Evolutionary conservation across 2,797 vertebrate species (phyloP), one percentile per base, ranked within the genome.

Genomic region (Percopsis omiscomaycus): DNA sequence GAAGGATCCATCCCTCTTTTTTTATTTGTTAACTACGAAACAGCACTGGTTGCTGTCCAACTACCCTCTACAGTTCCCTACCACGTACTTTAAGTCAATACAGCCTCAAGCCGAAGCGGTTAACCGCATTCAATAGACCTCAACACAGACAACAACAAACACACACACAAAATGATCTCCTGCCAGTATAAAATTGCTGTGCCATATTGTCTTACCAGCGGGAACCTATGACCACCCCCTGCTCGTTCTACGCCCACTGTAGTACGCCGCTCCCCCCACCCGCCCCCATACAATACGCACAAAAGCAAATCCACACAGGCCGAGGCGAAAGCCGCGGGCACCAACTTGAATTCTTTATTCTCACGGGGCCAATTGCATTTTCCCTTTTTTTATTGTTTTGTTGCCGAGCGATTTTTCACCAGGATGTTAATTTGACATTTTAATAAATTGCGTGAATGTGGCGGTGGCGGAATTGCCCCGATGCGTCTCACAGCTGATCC

Each of bases 341-440:
- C 86, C 84, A 73, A 70, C 82, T 74, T 73, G 78, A 88, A 88
- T 89, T 85, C 83, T 77, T 80, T 72, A 68, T 85, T 75, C 89
- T 84, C 86, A 64, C 5, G 65, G 81, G 87, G 77, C 80, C 86
- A 81, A 89, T 91, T 87, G 79, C 79, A 80, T 81, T 86, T 61
- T 69, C 32, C 37, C 27, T 59, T 89, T 64, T 65, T 82, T 88
- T 88, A 85, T 89, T 87, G 83, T 90, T 90, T 80, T 87, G 86
- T 86, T 82, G 78, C 87, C 68, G 73, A 69, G 85, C 82, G 72
- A 92, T 92, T 92, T 92, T 91, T 93, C 89, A 90, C 87, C 76
- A 63, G 68, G 77, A 89, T 91, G 88, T 84, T 92, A 91, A 92
- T 93, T 91, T 93, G 91, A 92, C 91, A 92, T 91, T 91, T 89